These are phyloP conservation scores for Masticophis lateralis DNA, from an alignment of 2,797 vertebrate genomes.

Conservation along the genomic window DNA sequence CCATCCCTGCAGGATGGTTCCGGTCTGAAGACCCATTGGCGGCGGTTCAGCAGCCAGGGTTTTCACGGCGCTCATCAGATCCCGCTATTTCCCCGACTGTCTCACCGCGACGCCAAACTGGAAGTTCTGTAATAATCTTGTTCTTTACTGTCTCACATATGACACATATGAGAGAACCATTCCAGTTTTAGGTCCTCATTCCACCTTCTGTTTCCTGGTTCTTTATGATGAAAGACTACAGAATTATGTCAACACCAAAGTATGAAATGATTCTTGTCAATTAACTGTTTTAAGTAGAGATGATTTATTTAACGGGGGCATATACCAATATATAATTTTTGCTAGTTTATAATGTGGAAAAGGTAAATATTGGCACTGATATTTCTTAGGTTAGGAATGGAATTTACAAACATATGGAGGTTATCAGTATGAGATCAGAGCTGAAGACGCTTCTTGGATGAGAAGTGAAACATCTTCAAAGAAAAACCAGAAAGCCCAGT, in stretches of 20 bases:
- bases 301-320: neutral
- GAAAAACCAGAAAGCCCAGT: neutral
- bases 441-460: too few species aligned
- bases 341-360: neutral
- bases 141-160: neutral
- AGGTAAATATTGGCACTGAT: neutral
- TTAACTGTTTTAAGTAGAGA: neutral
- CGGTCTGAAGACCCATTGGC: too few species aligned
- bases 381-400: neutral
- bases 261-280: neutral
- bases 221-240: neutral
- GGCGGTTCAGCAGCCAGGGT: too few species aligned
- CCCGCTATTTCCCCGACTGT: too few species aligned
- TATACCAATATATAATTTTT: neutral
- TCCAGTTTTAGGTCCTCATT: neutral
- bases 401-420: neutral
- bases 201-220: neutral
- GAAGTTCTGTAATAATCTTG: neutral
- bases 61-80: too few species aligned
- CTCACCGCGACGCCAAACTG: too few species aligned
- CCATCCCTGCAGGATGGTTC: too few species aligned
- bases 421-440: neutral
- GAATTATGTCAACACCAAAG: neutral
- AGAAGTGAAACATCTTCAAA: neutral
- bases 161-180: neutral